phyloP scores from a whole-genome alignment of 2,888 invertebrate species.

The Drosophila maculinotata region DNA sequence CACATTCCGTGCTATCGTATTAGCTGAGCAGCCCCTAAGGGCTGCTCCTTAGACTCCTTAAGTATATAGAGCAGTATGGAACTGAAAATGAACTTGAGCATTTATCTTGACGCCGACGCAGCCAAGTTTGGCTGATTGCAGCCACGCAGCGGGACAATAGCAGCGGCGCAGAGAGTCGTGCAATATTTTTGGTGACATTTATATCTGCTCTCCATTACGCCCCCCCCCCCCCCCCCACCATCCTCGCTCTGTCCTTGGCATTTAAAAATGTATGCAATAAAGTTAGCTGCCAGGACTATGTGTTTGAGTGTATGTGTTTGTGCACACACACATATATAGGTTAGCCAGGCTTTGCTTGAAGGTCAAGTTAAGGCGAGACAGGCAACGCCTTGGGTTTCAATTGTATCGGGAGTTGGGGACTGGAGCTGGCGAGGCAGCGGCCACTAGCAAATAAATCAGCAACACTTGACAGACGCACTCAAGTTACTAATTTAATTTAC shows the following conservation, averaged over 20 bases:
- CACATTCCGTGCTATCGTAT: background rate
- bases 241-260: conserved; percentile 35
- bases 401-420: conserved; percentile 33
- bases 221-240: background rate
- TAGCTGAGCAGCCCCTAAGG: conserved; percentile 26
- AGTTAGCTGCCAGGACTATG: conserved; percentile 48
- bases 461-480: conserved; percentile 78
- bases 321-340: conserved; percentile 28
- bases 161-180: conserved; percentile 41
- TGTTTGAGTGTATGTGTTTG: conserved; percentile 20
- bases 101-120: conserved; percentile 74
- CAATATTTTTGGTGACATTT: conserved; percentile 79
- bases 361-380: conserved; percentile 63
- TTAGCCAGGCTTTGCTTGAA: conserved; percentile 51
- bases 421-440: conserved; percentile 2
- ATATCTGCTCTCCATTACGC: conserved; percentile 56
- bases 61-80: conserved; percentile 46
- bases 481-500: conserved; percentile 83
- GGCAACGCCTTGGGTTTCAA: conserved; percentile 50
- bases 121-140: conserved; percentile 77
- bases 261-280: conserved; percentile 81
- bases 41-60: background rate
- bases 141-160: conserved; percentile 54
- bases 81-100: conserved; percentile 80
- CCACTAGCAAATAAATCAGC: conserved; percentile 80